Conservation (phyloP, 2,888 invertebrate species). For the Nudaria mundana region DNA sequence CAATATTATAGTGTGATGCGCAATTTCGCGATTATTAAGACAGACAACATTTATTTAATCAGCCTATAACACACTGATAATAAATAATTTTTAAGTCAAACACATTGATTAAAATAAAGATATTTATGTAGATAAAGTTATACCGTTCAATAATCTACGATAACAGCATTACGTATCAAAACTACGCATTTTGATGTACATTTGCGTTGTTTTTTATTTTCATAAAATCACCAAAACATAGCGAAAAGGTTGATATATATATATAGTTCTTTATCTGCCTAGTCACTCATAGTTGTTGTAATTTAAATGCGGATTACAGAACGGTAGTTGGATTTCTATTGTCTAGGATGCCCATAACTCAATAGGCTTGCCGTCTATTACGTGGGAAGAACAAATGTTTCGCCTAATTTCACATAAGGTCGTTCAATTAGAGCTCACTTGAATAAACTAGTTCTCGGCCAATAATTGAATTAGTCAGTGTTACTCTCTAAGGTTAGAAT, state of each 20-base stretch:
- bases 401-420: not conserved
- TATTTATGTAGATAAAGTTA: not conserved
- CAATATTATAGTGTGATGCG: not conserved
- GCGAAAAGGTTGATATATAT: no score
- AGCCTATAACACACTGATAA: not conserved
- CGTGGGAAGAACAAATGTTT: not conserved
- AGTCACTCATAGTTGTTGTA: no score
- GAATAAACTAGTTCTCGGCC: not conserved
- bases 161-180: no score
- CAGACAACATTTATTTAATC: not conserved
- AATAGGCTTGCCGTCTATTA: no score
- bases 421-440: not conserved
- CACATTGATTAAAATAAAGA: not conserved
- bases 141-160: not conserved
- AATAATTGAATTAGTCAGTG: not conserved
- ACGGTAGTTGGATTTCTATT: no score
- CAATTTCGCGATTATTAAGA: constrained; percentile 1
- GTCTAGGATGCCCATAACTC: not conserved
- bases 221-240: no score
- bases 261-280: no score
- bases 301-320: no score
- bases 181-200: no score
- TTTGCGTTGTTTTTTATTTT: no score
- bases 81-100: not conserved
- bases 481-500: not conserved